Evolutionary conservation across 2,113 vertebrate genomes (phyloP).

Genomic region (Stegostoma tigrinum): DNA sequence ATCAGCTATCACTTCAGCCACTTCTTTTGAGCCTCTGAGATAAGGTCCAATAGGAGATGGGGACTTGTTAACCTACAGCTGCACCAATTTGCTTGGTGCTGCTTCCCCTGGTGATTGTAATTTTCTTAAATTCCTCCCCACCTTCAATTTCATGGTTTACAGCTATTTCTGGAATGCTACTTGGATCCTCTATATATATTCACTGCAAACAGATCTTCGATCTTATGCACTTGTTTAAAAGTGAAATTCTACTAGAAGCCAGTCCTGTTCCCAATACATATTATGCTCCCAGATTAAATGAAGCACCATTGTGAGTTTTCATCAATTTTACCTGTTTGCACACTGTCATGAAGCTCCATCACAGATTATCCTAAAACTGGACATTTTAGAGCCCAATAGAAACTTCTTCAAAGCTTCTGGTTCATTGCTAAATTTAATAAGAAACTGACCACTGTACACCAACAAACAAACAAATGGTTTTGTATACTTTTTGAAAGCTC

Average conservation of each 20-base stretch:
- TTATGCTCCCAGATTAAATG: background rate
- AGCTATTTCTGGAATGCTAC: too few species aligned
- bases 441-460: background rate
- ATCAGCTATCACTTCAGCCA: too few species aligned
- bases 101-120: too few species aligned
- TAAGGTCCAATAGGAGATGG: too few species aligned
- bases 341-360: background rate
- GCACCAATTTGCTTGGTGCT: too few species aligned
- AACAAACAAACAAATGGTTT: background rate
- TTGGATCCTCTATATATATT: too few species aligned
- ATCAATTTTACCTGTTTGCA: background rate
- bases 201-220: background rate
- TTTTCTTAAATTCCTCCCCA: too few species aligned
- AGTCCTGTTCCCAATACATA: background rate
- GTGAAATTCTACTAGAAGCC: background rate
- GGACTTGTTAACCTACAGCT: too few species aligned
- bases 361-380: background rate
- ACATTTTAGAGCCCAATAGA: too few species aligned
- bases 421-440: background rate
- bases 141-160: too few species aligned
- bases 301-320: background rate
- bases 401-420: background rate
- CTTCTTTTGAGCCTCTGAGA: too few species aligned
- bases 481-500: background rate
- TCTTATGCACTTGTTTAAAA: background rate